These are phyloP conservation scores for Vultur gryphus DNA, from an alignment of 2,797 vertebrate species.

Conservation along the genomic window DNA sequence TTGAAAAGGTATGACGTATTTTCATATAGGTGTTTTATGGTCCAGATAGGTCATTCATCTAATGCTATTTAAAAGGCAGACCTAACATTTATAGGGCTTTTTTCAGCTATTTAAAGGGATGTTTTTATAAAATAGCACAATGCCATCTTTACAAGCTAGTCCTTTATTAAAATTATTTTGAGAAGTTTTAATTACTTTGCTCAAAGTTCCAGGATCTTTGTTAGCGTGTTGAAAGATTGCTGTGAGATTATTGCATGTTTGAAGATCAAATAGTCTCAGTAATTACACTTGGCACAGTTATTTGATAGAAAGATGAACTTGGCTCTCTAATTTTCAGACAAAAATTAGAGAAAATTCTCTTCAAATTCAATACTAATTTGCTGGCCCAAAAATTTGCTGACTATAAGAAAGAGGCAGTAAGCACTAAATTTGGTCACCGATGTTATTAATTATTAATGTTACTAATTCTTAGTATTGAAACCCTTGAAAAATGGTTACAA, in stretches of 20 bases:
- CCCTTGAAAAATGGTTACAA: not conserved
- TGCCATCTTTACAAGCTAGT: not conserved
- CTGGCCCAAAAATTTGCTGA: not conserved
- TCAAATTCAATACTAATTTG: not conserved
- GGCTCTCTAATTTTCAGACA: not conserved
- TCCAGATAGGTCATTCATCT: not conserved
- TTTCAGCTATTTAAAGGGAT: not conserved
- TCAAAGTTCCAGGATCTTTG: not conserved
- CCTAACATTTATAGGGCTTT: not conserved
- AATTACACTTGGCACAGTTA: not conserved
- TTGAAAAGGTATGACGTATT: constrained; percentile 86
- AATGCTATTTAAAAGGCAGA: not conserved
- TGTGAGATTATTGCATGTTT: not conserved
- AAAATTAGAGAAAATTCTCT: not conserved
- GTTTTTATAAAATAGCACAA: not conserved
- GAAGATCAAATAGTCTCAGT: not conserved
- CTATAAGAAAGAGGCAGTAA: not conserved
- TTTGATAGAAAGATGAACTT: not conserved
- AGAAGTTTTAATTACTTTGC: not conserved
- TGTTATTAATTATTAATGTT: not conserved
- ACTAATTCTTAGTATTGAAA: not conserved
- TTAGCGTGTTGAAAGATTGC: not conserved
- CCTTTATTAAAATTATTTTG: not conserved
- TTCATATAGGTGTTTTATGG: not conserved
- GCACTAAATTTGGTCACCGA: not conserved